Base-by-base conservation (phyloP, 1,140 invertebrate species). In the Sarcophaga bullata region DNA sequence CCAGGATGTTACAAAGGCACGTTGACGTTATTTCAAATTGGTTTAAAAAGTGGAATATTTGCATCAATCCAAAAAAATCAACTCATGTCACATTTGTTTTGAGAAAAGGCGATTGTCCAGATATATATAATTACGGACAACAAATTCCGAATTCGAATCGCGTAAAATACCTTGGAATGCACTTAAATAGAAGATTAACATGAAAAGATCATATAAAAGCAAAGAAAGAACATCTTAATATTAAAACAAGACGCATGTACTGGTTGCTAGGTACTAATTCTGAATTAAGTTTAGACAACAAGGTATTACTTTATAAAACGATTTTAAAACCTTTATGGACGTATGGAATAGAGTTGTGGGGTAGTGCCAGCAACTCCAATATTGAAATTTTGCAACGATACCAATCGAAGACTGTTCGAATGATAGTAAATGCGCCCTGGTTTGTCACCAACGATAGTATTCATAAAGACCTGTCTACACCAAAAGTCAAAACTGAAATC, bases 311-410 rank as follows among this genome's bases (percentile, higher is more conserved):
- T 37, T 37, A 37, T 37, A 37, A 37, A 37, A 37, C 25, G 25
- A 37, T 37, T 37, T 37, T 37, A 37, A 37, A 37, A 37, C 25
- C 25, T 37, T 1, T 37, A 37, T 37, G 25, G 25, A 37, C 25
- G 25, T 37, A 37, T 37, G 25, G 25, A 73, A 81, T 84, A 47
- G 78, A 85, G 80, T 82, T 85, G 37, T 84, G 84, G 82, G 84
- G 84, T 48, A 85, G 84, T 46, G 81, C 84, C 47, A 83, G 49
- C 52, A 84, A 84, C 25, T 84, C 83, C 50, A 84, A 37, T 37
- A 37, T 37, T 37, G 25, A 37, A 37, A 37, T 37, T 37, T 4
- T 37, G 25, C 25, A 37, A 37, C 25, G 25, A 2, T 37, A 37
- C 25, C 25, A 37, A 37, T 37, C 25, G 25, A 37, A 37, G 4